phyloP scores from a whole-genome alignment of 92 coral and sea anemone genomes.

The Paragorgia papillata region DNA sequence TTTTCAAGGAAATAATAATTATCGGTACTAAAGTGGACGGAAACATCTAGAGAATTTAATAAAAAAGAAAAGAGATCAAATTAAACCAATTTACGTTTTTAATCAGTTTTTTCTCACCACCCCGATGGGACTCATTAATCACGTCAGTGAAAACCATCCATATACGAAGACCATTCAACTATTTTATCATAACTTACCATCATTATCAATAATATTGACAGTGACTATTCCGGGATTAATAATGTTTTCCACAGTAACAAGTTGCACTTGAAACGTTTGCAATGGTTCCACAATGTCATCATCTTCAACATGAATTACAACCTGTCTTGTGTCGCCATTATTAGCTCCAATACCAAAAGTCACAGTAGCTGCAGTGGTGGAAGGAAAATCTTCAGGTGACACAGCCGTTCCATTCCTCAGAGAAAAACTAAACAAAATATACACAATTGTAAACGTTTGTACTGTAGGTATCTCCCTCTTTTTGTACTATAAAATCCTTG shows the following conservation, averaged over 20 bases:
- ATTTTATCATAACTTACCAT: too few relatives aligned
- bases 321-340: neutral
- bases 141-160: too few relatives aligned
- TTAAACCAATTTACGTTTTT: neutral
- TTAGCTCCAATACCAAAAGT: slow-evolving; percentile 11
- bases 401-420: slow-evolving; percentile 9
- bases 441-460: neutral
- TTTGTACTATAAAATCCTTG: too few relatives aligned
- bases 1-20: neutral
- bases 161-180: too few relatives aligned
- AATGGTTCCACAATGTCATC: slow-evolving; percentile 41
- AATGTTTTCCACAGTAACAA: slow-evolving; percentile 6
- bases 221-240: slow-evolving; percentile 14
- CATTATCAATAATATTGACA: slow-evolving; percentile 48
- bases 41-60: neutral
- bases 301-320: slow-evolving; percentile 24
- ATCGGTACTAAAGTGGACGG: slow-evolving; percentile 2
- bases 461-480: too few relatives aligned
- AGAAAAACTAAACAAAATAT: slow-evolving; percentile 4
- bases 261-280: slow-evolving; percentile 27
- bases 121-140: too few relatives aligned
- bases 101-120: too few relatives aligned
- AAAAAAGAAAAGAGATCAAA: neutral
- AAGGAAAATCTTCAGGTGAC: slow-evolving; percentile 34
- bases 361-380: slow-evolving; percentile 9